Conservation (phyloP, 1,140 invertebrate genomes). For the Pseudobourletiella spinata region DNA sequence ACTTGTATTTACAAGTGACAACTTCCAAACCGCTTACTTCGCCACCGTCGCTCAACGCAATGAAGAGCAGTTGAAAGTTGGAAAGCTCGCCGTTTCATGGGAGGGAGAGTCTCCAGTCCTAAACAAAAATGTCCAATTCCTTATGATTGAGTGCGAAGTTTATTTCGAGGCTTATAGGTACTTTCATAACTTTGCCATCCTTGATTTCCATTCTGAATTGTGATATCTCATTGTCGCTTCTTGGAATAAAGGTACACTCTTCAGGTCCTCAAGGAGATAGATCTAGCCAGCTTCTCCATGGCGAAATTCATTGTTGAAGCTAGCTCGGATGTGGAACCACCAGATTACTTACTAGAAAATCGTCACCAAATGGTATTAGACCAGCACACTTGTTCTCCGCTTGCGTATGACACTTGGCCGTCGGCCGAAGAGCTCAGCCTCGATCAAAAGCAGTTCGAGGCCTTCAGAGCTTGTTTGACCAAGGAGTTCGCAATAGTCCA, state of each 20-base stretch:
- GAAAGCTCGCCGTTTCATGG: constrained; percentile 9
- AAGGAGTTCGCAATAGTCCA: constrained; percentile 59
- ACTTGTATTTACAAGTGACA: constrained; percentile 57
- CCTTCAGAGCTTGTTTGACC: constrained; percentile 50
- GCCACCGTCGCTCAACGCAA: constrained; percentile 55
- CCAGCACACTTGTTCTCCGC: constrained; percentile 9
- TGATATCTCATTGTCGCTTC: neutral
- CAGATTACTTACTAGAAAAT: constrained; percentile 23
- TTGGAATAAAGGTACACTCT: constrained; percentile 41
- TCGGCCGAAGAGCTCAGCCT: constrained; percentile 42
- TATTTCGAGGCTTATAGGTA: constrained; percentile 60
- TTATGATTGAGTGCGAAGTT: constrained; percentile 56
- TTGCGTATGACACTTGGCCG: constrained; percentile 40
- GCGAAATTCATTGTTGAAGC: constrained; percentile 50
- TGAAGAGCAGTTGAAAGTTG: neutral
- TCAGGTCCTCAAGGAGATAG: constrained; percentile 49
- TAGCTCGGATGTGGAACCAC: constrained; percentile 40
- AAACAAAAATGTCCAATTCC: constrained; percentile 37
- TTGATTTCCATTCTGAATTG: neutral
- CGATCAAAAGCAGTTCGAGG: constrained; percentile 51
- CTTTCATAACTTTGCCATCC: neutral
- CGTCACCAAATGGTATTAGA: neutral
- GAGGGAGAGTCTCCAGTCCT: neutral
- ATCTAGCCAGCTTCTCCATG: constrained; percentile 51
- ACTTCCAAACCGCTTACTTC: constrained; percentile 57